phyloP scores from a whole-genome alignment of 2,888 invertebrate species.

The Euplexia lucipara region DNA sequence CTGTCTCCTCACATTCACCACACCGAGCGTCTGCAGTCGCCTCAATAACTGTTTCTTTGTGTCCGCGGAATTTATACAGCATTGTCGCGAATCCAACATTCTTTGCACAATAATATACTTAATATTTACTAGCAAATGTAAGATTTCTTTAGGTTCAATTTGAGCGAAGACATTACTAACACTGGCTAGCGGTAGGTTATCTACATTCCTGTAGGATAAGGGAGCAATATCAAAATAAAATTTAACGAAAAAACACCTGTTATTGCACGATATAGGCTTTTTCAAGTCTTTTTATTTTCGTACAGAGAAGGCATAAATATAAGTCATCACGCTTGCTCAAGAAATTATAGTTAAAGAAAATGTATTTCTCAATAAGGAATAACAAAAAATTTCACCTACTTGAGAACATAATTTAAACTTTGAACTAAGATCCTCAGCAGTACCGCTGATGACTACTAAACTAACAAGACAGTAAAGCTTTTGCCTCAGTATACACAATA shows the following conservation, averaged over 20 bases:
- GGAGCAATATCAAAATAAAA: not conserved
- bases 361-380: too few relatives aligned
- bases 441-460: too few relatives aligned
- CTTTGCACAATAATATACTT: slow-evolving; percentile 51
- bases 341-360: too few relatives aligned
- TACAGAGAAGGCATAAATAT: too few relatives aligned
- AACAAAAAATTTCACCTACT: too few relatives aligned
- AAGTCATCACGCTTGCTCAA: too few relatives aligned
- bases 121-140: slow-evolving; percentile 33
- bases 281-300: too few relatives aligned
- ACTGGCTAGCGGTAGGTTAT: not conserved
- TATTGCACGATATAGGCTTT: too few relatives aligned
- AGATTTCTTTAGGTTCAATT: slow-evolving; percentile 1
- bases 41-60: slow-evolving; percentile 69
- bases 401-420: too few relatives aligned
- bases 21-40: slow-evolving; percentile 54
- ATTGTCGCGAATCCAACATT: slow-evolving; percentile 62
- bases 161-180: slow-evolving; percentile 28
- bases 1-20: slow-evolving; percentile 51
- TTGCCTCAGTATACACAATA: not conserved
- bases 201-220: not conserved
- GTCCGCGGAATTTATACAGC: slow-evolving; percentile 61
- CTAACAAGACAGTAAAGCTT: not conserved
- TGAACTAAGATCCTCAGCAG: too few relatives aligned
- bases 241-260: too few relatives aligned